Evolutionary conservation across 2,888 invertebrate genomes (phyloP).

Genomic region (Hedya salicella): DNA sequence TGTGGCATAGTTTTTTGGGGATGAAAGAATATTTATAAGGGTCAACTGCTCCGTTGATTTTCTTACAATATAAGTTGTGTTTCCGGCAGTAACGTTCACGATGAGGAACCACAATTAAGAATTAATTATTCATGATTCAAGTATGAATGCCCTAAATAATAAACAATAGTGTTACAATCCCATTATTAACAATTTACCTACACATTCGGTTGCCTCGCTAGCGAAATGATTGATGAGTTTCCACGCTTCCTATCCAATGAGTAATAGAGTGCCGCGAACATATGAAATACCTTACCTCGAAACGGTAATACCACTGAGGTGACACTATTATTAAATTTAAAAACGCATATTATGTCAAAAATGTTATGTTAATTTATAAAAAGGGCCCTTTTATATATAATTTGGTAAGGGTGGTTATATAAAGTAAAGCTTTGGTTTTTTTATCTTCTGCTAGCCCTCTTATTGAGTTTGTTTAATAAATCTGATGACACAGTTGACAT

Average conservation of each 20-base stretch:
- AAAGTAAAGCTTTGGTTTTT: too few species aligned
- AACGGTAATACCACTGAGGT: slow-evolving; percentile 33
- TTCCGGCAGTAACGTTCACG: neutral
- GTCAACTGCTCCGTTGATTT: too few species aligned
- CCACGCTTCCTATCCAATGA: slow-evolving; percentile 63
- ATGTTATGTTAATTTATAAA: neutral
- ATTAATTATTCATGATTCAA: slow-evolving; percentile 40
- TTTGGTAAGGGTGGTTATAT: too few species aligned
- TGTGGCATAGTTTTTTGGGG: too few species aligned
- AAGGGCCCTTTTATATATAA: too few species aligned
- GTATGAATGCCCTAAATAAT: slow-evolving; percentile 62
- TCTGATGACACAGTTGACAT: too few species aligned
- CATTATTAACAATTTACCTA: slow-evolving; percentile 79
- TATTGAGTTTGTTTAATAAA: too few species aligned
- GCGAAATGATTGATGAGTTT: slow-evolving; percentile 75
- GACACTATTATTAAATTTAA: slow-evolving; percentile 20
- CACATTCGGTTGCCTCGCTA: slow-evolving; percentile 52
- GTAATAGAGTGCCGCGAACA: slow-evolving; percentile 76
- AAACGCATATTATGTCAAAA: neutral
- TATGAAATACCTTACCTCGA: slow-evolving; percentile 69
- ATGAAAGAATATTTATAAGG: too few species aligned
- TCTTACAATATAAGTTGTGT: neutral
- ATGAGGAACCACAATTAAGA: slow-evolving; percentile 24
- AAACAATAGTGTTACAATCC: slow-evolving; percentile 72
- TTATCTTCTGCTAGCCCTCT: too few species aligned